Base-by-base conservation (phyloP, 2,113 vertebrate genomes). In the Hystrix brachyura region DNA sequence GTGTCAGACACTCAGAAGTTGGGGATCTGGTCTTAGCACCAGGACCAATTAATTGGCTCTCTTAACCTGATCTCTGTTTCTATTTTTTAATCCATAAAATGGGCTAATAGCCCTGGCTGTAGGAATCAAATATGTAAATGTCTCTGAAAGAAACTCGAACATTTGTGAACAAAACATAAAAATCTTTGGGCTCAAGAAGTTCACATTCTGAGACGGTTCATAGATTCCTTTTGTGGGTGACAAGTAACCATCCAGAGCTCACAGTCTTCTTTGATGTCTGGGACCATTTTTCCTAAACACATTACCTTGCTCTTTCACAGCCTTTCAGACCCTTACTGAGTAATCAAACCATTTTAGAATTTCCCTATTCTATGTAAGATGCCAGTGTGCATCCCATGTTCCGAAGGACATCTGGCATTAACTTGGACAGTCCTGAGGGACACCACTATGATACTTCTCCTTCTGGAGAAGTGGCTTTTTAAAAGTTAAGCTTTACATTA, bases 101-200 rank as follows among this genome's bases (percentile, higher is more conserved):
- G 55, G n/a, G n/a, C 27, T 69, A 59, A 43, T 65, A 76, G 76
- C 62, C 67, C 34, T 79, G 38, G 5, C 25, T 86, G 10, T 62
- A 17, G 67, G 27, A 90, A 94, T 60, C 32, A 43, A 60, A 43
- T 72, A 32, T 84, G 59, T 53, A 83, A 57, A 18, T 79, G 13
- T 80, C 18, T 93, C 25, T 93, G 46, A 80, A 94, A 91, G 29
- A 86, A 88, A 88, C 10, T 46, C 65, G 76, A 92, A 86, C 57
- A 72, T 51, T 53, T 88, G 18, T 27, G 46, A 86, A 67, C 7
- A 55, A 94, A 93, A 55, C 32, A 1, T 51, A n/a, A 69, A 91
- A 74, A 11, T 74, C 46, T 27, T 27, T 84, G 67, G 19, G 86
- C 46, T 94, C 12, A 23, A 60, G 7, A 57, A 57, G 15, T 59